These are phyloP conservation scores for Gnathonemus echidnorhynchus DNA, from an alignment of 2,113 vertebrate species.

Conservation along the genomic window DNA sequence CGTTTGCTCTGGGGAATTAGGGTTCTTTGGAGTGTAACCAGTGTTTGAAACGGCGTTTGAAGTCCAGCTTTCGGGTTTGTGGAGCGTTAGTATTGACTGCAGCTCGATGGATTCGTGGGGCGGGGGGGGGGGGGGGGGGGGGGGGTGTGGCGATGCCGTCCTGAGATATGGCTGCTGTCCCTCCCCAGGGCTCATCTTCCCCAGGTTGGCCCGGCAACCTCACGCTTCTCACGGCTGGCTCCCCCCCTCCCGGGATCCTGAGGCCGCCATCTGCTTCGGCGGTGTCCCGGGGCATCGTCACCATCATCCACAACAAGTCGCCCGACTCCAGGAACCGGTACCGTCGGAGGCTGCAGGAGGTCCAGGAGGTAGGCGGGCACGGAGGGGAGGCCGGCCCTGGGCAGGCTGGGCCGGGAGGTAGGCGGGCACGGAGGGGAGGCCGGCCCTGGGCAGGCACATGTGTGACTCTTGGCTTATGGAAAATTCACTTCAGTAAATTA, in stretches of 20 bases:
- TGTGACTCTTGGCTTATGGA: background rate
- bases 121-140: background rate
- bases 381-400: background rate
- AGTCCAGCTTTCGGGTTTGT: background rate
- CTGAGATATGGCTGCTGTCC: background rate
- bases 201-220: conserved; percentile 79
- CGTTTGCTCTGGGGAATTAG: background rate
- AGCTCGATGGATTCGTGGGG: background rate
- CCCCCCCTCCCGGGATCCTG: conserved; percentile 78
- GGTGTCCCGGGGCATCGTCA: conserved; percentile 74
- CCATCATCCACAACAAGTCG: conserved; percentile 92
- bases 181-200: conserved; percentile 67
- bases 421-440: conserved; percentile 15
- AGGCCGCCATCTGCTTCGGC: conserved; percentile 60
- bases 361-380: conserved; percentile 78
- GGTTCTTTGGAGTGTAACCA: background rate
- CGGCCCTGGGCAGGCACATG: background rate
- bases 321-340: conserved; percentile 76
- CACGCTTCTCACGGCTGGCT: conserved; percentile 76
- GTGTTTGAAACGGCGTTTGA: background rate
- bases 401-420: conserved; percentile 80
- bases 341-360: conserved; percentile 77
- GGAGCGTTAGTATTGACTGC: background rate
- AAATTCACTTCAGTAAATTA: background rate
- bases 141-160: background rate